These are phyloP conservation scores for Agraylea sexmaculata DNA, from an alignment of 1,140 invertebrate species.

Conservation along the genomic window DNA sequence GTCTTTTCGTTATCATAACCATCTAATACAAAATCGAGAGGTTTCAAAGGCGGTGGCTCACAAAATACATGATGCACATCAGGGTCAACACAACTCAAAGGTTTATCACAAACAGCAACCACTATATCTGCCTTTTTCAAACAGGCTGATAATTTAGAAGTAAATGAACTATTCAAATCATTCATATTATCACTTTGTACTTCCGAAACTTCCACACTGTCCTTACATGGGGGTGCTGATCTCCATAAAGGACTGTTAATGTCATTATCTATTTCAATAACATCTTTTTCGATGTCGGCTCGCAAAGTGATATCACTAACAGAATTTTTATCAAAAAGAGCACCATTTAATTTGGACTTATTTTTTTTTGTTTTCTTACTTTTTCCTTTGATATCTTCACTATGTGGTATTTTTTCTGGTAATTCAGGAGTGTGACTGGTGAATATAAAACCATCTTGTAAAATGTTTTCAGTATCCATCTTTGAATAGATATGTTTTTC, in stretches of 20 bases:
- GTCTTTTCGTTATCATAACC: conserved; percentile 36
- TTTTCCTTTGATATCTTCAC: conserved; percentile 29
- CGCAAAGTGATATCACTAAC: too few relatives aligned
- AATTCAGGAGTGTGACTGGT: not conserved
- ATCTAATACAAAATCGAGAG: conserved; percentile 33
- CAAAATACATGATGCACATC: conserved; percentile 32
- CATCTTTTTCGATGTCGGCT: too few relatives aligned
- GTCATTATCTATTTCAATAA: not conserved
- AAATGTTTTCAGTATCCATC: not conserved
- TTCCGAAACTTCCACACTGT: conserved; percentile 4
- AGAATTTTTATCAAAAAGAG: too few relatives aligned
- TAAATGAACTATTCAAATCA: conserved; percentile 1
- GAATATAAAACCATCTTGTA: not conserved
- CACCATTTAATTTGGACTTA: conserved; percentile 21
- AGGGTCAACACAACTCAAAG: conserved; percentile 32
- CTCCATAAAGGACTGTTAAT: not conserved
- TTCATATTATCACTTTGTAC: not conserved
- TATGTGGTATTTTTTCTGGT: conserved; percentile 3
- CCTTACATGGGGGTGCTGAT: conserved; percentile 1
- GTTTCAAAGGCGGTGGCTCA: conserved; percentile 34
- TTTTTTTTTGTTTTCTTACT: conserved; percentile 30
- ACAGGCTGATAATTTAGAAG: conserved; percentile 29
- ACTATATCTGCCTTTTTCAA: conserved; percentile 38
- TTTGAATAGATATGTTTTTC: conserved; percentile 2
- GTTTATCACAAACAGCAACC: conserved; percentile 34